phyloP scores from a whole-genome alignment of 2,113 vertebrate species.

The Crotalus helleri region DNA sequence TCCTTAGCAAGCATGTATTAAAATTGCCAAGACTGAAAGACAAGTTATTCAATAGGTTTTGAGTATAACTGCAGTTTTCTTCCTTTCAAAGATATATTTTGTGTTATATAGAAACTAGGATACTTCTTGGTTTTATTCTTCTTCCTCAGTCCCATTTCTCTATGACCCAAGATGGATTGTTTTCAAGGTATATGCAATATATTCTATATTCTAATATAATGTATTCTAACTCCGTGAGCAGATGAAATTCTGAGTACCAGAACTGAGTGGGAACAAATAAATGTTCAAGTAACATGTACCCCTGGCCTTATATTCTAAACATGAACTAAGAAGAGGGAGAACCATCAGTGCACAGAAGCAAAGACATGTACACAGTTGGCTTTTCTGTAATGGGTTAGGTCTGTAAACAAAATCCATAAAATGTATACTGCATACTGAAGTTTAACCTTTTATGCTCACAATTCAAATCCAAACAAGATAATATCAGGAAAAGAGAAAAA shows the following conservation, averaged over 20 bases:
- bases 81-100: not conserved
- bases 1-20: not conserved
- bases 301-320: not conserved
- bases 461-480: not conserved
- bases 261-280: not conserved
- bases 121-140: not conserved
- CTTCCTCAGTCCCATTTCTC: not conserved
- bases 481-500: not conserved
- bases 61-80: not conserved
- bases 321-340: not conserved
- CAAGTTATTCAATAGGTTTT: not conserved
- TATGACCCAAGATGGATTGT: not conserved
- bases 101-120: not conserved
- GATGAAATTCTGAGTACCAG: not conserved
- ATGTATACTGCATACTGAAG: not conserved
- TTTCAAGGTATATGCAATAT: not conserved
- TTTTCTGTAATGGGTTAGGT: not conserved
- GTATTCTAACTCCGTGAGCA: not conserved
- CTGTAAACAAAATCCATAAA: not conserved
- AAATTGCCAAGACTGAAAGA: not conserved
- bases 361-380: fast-evolving
- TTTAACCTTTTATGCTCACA: not conserved
- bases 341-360: not conserved
- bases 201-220: not conserved
- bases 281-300: not conserved